Base-by-base conservation (phyloP, 1,140 invertebrate species). In the Diabrotica undecimpunctata region DNA sequence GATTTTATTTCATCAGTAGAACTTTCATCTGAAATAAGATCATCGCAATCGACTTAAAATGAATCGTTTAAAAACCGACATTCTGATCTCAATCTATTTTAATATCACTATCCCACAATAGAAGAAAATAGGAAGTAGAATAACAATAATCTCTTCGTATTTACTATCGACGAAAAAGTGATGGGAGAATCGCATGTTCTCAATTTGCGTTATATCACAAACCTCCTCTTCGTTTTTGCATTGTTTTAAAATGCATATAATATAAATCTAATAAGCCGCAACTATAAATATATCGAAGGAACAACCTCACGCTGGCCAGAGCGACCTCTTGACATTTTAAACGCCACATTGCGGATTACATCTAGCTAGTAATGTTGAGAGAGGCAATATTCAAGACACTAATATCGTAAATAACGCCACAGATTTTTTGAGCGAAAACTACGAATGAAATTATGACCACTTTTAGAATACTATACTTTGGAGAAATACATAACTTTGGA, bases 241-340 rank as follows among this genome's bases (percentile, higher is more conserved):
- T 62, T 62, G 65, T 66, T 66, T 58, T 54, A 25, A 35, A 46
- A 46, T 46, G 61, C 12, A 38, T 60, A 50, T 53, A 61, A 50
- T 53, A 67, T 67, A 60, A 67, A 67, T 67, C 66, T 36, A 54
- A 57, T 50, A 67, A 60, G 60, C 57, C 62, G 61, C 62, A 64
- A 61, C 66, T 62, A 64, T 67, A 67, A 67, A 67, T 67, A 46
- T 46, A 67, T 67, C 66, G 52, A 67, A 59, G 54, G 37, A 46
- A 67, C 58, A 55, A 54, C 66, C 59, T 61, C 66, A 67, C 38
- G 61, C 61, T 67, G 66, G 66, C 41, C 57, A 61, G 62, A 62
- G 14, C 57, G 66, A 67, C 66, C 66, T 62, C 37, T 63, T 67
- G 66, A 67, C 66, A 67, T 67, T 67, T 67, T 25, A 56, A 52